Evolutionary conservation across 2,888 invertebrate genomes (phyloP).

Genomic region (Octodonta nipae): DNA sequence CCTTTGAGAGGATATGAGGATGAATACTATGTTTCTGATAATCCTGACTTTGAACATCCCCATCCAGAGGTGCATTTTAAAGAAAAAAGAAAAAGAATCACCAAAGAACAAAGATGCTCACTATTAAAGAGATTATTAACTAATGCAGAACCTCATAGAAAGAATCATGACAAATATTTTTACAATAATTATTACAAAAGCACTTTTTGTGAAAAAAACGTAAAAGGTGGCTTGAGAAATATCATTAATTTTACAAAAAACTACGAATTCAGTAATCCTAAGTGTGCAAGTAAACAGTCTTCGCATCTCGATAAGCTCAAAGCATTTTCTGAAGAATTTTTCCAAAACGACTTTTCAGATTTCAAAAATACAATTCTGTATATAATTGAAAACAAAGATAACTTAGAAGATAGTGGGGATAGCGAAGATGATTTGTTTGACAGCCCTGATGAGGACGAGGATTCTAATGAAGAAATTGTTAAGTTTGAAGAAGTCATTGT

Average conservation of each 20-base stretch:
- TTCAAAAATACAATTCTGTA: slow-evolving; percentile 29
- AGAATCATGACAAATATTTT: slow-evolving; percentile 14
- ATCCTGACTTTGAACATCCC: neutral
- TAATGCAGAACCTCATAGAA: slow-evolving; percentile 14
- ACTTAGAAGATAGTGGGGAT: slow-evolving; percentile 19
- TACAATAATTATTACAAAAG: slow-evolving; percentile 1
- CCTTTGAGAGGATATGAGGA: slow-evolving; percentile 14
- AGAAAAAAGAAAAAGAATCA: slow-evolving; percentile 25
- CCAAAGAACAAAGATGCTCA: slow-evolving; percentile 32
- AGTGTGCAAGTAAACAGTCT: slow-evolving; percentile 24
- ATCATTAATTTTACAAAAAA: slow-evolving; percentile 31
- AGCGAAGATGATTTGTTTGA: slow-evolving; percentile 23
- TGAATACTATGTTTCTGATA: slow-evolving; percentile 6
- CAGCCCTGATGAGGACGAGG: slow-evolving; percentile 8
- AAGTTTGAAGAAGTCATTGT: slow-evolving; percentile 29
- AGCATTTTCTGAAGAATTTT: slow-evolving; percentile 30
- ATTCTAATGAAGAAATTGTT: slow-evolving; percentile 12
- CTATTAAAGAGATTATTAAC: slow-evolving; percentile 28
- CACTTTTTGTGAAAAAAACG: neutral
- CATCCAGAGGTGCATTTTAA: slow-evolving; percentile 4
- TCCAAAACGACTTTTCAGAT: slow-evolving; percentile 29
- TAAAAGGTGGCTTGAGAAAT: slow-evolving; percentile 25
- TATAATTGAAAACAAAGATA: slow-evolving; percentile 18
- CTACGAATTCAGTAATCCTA: slow-evolving; percentile 29
- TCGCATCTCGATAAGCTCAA: slow-evolving; percentile 28